Percentiles rank a stretch among this genome's conserved stretches.
Evolutionary conservation across 1,140 invertebrate genomes (phyloP).

Genomic region (Lucilia cuprina): DNA sequence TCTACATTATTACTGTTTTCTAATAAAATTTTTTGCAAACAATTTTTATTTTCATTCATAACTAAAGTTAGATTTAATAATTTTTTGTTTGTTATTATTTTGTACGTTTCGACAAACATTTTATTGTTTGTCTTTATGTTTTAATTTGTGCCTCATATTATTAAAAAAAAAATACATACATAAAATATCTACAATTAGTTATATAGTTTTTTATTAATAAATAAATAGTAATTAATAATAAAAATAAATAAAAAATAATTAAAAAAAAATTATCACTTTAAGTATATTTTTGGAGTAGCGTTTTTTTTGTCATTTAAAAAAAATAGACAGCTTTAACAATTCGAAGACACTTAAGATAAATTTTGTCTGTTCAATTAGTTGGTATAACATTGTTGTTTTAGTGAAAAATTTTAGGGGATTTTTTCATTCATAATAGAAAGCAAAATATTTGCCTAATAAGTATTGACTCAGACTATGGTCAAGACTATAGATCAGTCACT

Average conservation of each 20-base stretch:
- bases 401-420: too few species aligned
- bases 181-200: background rate
- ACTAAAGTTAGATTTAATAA: background rate
- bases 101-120: background rate
- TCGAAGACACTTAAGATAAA: background rate
- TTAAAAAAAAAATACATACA: background rate
- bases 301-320: background rate
- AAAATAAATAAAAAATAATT: too few species aligned
- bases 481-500: too few species aligned
- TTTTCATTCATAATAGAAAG: too few species aligned
- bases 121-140: background rate
- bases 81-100: background rate
- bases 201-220: background rate
- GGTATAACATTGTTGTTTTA: too few species aligned
- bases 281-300: background rate
- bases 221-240: too few species aligned
- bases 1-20: too few species aligned
- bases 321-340: background rate
- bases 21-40: background rate
- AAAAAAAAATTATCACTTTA: background rate
- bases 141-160: background rate
- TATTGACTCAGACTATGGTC: too few species aligned
- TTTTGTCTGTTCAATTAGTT: too few species aligned
- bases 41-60: background rate
- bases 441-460: too few species aligned